Evolutionary conservation across 2,797 vertebrate species (phyloP).

Genomic region (Rhabdophis nuchalis): DNA sequence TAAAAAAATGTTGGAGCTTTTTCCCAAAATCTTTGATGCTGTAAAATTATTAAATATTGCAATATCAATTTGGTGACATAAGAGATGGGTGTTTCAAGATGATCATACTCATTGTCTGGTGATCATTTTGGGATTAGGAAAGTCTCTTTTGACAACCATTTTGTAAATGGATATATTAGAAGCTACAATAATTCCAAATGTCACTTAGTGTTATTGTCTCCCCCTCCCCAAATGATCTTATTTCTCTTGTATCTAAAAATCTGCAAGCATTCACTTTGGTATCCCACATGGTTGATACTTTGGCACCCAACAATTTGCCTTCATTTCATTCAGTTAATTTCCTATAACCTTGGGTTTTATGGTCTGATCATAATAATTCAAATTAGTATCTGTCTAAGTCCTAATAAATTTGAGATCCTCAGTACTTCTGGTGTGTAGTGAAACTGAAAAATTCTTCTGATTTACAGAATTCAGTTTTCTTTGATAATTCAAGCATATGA

Average conservation of each 20-base stretch:
- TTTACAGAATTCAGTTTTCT: not conserved
- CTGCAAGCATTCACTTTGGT: too few relatives aligned
- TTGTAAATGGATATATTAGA: not conserved
- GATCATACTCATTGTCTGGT: not conserved
- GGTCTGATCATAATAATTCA: not conserved
- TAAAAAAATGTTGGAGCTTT: not conserved
- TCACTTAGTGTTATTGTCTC: not conserved
- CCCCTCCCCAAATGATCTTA: not conserved
- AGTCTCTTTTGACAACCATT: not conserved
- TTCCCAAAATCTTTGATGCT: not conserved
- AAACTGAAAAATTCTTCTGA: not conserved
- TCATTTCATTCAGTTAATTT: not conserved
- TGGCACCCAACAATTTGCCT: not conserved
- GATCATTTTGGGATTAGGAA: not conserved
- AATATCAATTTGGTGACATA: not conserved
- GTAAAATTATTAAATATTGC: not conserved
- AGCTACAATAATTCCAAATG: not conserved
- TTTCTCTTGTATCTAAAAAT: not conserved
- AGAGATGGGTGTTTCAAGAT: not conserved
- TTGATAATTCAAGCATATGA: not conserved
- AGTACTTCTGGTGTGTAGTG: not conserved
- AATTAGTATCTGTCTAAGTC: not conserved
- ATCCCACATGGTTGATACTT: not conserved
- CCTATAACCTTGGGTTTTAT: not conserved
- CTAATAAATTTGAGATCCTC: not conserved